Base-by-base conservation (phyloP, 2,797 vertebrate species). In the Prunella strophiata region DNA sequence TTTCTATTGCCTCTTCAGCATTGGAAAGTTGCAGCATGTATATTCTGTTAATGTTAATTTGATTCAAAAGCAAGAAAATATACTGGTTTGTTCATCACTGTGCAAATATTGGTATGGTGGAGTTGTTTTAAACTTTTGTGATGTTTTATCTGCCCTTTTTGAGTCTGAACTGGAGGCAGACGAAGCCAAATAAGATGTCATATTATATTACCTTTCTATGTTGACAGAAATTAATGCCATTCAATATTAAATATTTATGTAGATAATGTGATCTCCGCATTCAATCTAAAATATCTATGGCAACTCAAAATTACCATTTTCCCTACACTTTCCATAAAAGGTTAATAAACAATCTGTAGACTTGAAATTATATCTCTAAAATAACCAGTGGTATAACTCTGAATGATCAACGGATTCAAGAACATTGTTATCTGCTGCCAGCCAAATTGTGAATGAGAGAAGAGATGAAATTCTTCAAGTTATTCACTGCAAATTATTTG, bases 401-500 rank as follows among this genome's bases (percentile, higher is more conserved):
- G 21, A 80, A 65, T 71, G 50, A 85, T 82, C 57, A 82, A 50
- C 34, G 71, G 50, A 76, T 82, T 87, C 45, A 79, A 62, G 29
- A 81, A 58, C 30, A 52, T 20, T 62, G 23, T 47, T 85, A 91
- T 29, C 30, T 85, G 29, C 16, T 83, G 88, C 40, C 16, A 51
- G 34, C 10, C 11, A 85, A 83, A 89, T 54, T 47, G 26, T 77
- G 78, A 93, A 65, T 23, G 36, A 92, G 50, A 85, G 30, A 34
- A 72, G 22, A 70, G 27, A 63, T 61, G 1, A 87, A 94, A 80
- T 77, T 92, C 36, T 85, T 77, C 52, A 91, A 83, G 40, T 83
- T 94, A 83, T 83, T 93, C 34, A 47, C 30, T 91, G 68, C n/a
- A 87, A 87, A 93, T 72, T 91, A 86, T 93, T 92, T 92, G 43